Evolutionary conservation across 2,888 invertebrate genomes (phyloP), one percentile per base, ranked within the genome.

Genomic region (Patella pellucida): DNA sequence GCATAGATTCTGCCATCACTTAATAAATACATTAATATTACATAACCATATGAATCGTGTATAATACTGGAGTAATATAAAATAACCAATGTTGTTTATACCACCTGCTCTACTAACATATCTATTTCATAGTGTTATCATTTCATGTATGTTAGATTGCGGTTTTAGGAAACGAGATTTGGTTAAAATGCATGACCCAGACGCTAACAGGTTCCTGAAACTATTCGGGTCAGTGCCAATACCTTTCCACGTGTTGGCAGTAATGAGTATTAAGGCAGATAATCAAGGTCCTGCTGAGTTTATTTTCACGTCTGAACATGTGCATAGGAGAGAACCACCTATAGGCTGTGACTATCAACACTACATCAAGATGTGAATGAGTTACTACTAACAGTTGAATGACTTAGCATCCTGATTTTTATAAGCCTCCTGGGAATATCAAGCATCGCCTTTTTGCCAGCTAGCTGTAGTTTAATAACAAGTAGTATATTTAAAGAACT

Each of bases 161-260:
- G 62, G 62, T 62, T 23, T 41, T 41, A 41, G 41, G 41, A 41
- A 41, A 41, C 41, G 41, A 41, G 41, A 41, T 41, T 41, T 41
- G 41, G 41, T 41, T 62, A 23, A 62, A 62, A 23, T 62, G 23
- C 62, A 62, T 62, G 62, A 62, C 62, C 62, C 62, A 62, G 62
- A 62, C 62, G 23, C 62, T 62, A 62, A 62, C 62, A 62, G 62
- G 62, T 62, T 62, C 62, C 62, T 62, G 62, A 62, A 62, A 62
- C 62, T 62, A 62, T 62, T 62, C 62, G 62, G 62, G 19, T 62
- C 62, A 23, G 19, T 62, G 62, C 62, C 62, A 62, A 23, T 62
- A 62, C 62, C 62, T 62, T 62, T 62, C 23, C 62, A 62, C 62
- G 23, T 62, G 62, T 62, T 41, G 23, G 62, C 62, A 62, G 62